A percentile compares a stretch with the other conserved stretches of the same genome.
Evolutionary conservation across 2,113 vertebrate genomes (phyloP).

Genomic region (Saimiri boliviensis): DNA sequence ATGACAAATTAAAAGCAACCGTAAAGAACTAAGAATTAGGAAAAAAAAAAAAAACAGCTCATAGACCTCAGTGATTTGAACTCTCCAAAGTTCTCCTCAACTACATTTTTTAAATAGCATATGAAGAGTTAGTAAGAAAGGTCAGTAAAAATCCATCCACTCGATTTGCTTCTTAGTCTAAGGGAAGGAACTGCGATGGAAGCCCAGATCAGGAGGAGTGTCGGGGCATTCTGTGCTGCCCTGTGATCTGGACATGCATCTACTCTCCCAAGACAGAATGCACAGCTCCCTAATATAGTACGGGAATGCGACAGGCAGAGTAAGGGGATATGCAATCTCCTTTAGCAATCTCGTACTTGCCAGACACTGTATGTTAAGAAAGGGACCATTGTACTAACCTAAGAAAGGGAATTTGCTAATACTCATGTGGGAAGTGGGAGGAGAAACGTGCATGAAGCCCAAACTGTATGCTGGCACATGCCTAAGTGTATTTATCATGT

Average conservation of each 20-base stretch:
- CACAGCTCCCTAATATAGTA: rapidly evolving
- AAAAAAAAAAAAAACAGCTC: not conserved
- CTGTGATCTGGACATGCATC: rapidly evolving
- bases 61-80: not conserved
- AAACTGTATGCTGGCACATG: not conserved
- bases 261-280: not conserved
- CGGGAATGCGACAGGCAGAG: too few relatives aligned
- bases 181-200: not conserved
- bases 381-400: too few relatives aligned
- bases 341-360: not conserved
- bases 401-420: not conserved
- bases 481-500: not conserved
- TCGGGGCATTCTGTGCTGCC: rapidly evolving
- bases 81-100: not conserved
- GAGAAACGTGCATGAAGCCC: not conserved
- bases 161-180: not conserved
- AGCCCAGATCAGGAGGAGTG: rapidly evolving
- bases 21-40: not conserved
- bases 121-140: not conserved
- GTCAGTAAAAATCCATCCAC: rapidly evolving
- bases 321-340: rapidly evolving
- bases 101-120: not conserved
- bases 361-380: too few relatives aligned
- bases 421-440: too few relatives aligned
- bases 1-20: not conserved